Conservation (phyloP, 2,797 vertebrate genomes). For the Falco biarmicus region DNA sequence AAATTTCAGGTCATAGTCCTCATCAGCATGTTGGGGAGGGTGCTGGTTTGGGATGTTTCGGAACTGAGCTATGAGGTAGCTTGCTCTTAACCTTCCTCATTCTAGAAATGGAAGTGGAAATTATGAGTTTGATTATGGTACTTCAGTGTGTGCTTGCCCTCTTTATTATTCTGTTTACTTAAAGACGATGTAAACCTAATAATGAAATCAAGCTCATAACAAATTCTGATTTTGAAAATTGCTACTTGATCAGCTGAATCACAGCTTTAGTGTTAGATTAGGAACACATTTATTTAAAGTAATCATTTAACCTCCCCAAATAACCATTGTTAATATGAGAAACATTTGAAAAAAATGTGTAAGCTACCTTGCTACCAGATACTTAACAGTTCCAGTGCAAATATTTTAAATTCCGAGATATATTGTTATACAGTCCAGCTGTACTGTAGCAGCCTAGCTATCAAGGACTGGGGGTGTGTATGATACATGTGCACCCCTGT, state of each 20-base stretch:
- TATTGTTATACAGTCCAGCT: not conserved
- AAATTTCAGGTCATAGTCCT: not conserved
- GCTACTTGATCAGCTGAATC: constrained; percentile 61
- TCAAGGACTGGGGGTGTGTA: not conserved
- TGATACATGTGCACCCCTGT: not conserved
- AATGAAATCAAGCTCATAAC: constrained; percentile 59
- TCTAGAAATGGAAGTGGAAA: constrained; percentile 56
- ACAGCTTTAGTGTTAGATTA: constrained; percentile 30
- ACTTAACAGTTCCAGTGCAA: not conserved
- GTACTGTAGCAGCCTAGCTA: not conserved
- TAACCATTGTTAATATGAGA: constrained; percentile 30
- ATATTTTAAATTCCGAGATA: not conserved
- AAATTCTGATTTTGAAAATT: constrained; percentile 70
- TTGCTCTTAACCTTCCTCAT: constrained; percentile 55
- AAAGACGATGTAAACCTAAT: constrained; percentile 39
- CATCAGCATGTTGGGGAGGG: not conserved
- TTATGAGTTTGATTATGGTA: constrained; percentile 34
- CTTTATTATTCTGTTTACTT: constrained; percentile 70
- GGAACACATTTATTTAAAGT: constrained; percentile 38
- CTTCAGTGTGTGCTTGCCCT: constrained; percentile 49
- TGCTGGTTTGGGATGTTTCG: not conserved
- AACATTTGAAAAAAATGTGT: not conserved
- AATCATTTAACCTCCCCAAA: constrained; percentile 43
- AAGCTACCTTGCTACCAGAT: not conserved
- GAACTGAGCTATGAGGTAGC: not conserved